Evolutionary conservation across 2,888 invertebrate species (phyloP), one percentile per base, ranked within the genome.

Genomic region (Macropis europaea): DNA sequence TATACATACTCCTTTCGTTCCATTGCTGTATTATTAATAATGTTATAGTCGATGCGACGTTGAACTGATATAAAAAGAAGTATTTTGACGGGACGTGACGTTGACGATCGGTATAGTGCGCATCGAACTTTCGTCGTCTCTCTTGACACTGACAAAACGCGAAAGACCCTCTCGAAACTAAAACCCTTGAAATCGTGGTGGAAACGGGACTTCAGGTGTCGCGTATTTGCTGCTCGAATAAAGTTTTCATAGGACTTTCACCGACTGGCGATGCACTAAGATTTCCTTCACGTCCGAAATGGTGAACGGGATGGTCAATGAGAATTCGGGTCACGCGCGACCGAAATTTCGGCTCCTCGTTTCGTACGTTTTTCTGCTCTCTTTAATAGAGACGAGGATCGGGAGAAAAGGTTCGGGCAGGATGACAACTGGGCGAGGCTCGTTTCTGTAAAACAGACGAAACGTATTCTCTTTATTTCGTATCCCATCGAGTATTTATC

Each of bases 371-470:
- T 56, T 61, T 60, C 40, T 56, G 36, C 36, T 32, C 26, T 40
- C 40, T 72, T n/a, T 79, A 63, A 79, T 67, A 67, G 56, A 69
- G 57, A n/a, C n/a, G n/a, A 40, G 56, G 52, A 52, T 34, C 52
- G 13, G 48, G 34, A 13, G 38, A 40, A 61, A 45, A 45, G 40
- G 62, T 45, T 59, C 19, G 48, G 54, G 13, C 6, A 17, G 71
- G 53, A 43, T 42, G 62, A 63, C 56, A 69, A 77, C 26, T 34
- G 59, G 68, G 52, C 53, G 64, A 69, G 57, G 56, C 61, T 66
- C 47, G 62, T 73, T 74, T 79, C 60, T 88, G 82, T 81, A 88
- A 88, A 88, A 88, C 87, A 86, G 86, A 87, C 84, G 84, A 87
- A 86, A 87, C 81, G 79, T 81, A 84, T 84, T 86, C 76, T 81